Evolutionary conservation across 2,797 vertebrate species (phyloP).

Genomic region (Bradypodion ventrale): DNA sequence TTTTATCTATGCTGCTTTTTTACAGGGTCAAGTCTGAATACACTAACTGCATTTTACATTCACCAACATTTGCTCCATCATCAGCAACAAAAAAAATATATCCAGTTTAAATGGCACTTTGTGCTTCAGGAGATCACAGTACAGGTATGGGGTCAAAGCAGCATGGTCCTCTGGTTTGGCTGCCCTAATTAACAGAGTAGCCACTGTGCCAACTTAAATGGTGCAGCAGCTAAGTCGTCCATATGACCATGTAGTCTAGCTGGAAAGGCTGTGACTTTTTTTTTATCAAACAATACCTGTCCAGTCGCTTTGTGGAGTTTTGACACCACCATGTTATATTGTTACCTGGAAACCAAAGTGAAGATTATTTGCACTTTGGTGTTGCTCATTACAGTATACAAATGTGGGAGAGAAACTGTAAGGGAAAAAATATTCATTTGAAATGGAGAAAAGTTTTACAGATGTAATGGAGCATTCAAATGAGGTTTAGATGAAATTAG

Average conservation of each 20-base stretch:
- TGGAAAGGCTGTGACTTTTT: not conserved
- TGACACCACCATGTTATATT: not conserved
- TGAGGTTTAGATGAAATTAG: too few species aligned
- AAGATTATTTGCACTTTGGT: too few species aligned
- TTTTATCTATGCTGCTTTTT: constrained; percentile 26
- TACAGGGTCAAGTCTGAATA: constrained; percentile 49
- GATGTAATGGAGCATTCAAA: too few species aligned
- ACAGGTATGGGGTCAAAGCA: not conserved
- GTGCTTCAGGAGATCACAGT: not conserved
- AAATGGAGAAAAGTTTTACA: too few species aligned
- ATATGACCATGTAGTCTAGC: not conserved
- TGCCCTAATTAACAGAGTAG: constrained; percentile 4
- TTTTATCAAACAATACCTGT: not conserved
- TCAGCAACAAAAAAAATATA: constrained; percentile 9
- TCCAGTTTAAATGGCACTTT: constrained; percentile 4
- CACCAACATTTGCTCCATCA: not conserved
- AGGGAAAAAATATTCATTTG: too few species aligned
- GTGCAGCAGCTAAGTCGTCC: not conserved
- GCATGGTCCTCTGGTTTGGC: not conserved
- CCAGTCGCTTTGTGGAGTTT: not conserved
- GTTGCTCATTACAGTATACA: too few species aligned
- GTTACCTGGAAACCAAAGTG: not conserved
- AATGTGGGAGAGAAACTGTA: too few species aligned
- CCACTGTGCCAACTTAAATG: not conserved
- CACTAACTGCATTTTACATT: not conserved